Base-by-base conservation (phyloP, 2,888 invertebrate species). In the Allygus modestus region DNA sequence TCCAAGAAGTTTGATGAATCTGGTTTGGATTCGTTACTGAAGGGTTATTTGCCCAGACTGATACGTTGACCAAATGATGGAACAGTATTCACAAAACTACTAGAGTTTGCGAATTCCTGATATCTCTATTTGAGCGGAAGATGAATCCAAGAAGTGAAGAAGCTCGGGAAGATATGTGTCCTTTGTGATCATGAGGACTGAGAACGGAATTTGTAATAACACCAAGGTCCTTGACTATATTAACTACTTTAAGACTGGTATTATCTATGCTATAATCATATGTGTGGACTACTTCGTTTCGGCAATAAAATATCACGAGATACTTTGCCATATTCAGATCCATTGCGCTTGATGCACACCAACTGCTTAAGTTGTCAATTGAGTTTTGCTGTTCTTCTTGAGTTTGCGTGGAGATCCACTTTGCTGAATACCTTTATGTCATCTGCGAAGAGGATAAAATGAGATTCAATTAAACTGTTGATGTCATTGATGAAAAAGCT, bases 61-160 rank as follows among this genome's bases (percentile, higher is more conserved):
- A 51, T 73, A 73, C n/a, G 83, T 46, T 12, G 75, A 46, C 83
- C 83, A 83, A 12, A 83, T 41, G 5, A 73, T 33, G n/a, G 75
- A 77, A 5, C 26, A 20, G 28, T 83, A 83, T 9, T 83, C 83
- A 75, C 51, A 83, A 26, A 17, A 26, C 17, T 75, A 73, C 33
- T 17, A 77, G 11, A 7, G 51, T 83, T 0, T 75, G 1, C 7
- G 83, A 54, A 46, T 46, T 77, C 17, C 28, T 77, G 51, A 83
- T 46, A 11, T 77, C 73, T 23, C 75, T 73, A 1, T 43, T 71
- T 23, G 69, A 73, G 11, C 83, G 37, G 17, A 73, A 51, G 20
- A 77, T 83, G 54, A n/a, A n/a, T n/a, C n/a, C n/a, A n/a, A n/a
- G n/a, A n/a, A n/a, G n/a, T n/a, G n/a, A n/a, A n/a, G n/a, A 83